Conservation (phyloP, 1,140 invertebrate genomes). For the Magallana ariakensis region DNA sequence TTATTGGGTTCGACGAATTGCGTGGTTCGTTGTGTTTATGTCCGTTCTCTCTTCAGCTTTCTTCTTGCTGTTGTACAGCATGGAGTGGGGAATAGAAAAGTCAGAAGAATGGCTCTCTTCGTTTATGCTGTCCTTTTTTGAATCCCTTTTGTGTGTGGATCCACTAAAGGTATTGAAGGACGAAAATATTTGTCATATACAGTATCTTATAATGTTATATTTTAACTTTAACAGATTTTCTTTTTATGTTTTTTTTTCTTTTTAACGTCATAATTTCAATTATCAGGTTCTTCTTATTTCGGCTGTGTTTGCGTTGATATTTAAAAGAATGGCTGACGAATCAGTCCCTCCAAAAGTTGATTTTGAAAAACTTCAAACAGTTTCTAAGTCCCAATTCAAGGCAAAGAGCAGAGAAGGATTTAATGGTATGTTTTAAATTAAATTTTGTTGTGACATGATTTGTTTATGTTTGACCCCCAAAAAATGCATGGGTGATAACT, state of each 20-base stretch:
- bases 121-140: conserved; percentile 67
- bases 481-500: too few species aligned
- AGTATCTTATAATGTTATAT: neutral
- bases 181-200: neutral
- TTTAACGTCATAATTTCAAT: neutral
- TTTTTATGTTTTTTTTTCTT: neutral
- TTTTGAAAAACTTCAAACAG: conserved; percentile 2
- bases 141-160: conserved; percentile 67
- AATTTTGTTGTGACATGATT: too few species aligned
- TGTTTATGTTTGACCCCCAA: too few species aligned
- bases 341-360: conserved; percentile 8
- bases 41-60: conserved; percentile 54
- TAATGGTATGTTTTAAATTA: neutral
- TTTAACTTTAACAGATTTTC: too few species aligned
- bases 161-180: conserved; percentile 68
- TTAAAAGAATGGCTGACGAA: neutral
- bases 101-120: conserved; percentile 69
- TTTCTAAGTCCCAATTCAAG: neutral
- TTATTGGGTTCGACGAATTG: conserved; percentile 66
- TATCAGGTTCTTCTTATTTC: conserved; percentile 5
- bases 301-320: conserved; percentile 6
- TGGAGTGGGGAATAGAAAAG: conserved; percentile 66
- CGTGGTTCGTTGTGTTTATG: conserved; percentile 65
- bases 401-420: conserved; percentile 5
- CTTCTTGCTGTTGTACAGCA: conserved; percentile 67